Conservation (phyloP, 2,888 invertebrate genomes). For the Dynastes tityus region DNA sequence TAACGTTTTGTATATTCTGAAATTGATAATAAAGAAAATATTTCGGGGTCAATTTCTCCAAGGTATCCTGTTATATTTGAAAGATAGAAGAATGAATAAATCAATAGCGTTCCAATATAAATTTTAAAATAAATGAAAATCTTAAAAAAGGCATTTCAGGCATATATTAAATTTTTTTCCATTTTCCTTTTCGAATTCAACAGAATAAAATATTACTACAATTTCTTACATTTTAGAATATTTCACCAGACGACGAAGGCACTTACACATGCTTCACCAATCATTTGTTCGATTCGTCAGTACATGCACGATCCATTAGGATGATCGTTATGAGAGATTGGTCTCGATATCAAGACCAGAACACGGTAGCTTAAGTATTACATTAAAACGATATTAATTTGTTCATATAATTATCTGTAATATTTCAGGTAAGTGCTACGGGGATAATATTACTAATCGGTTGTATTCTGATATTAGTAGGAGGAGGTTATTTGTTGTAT, state of each 20-base stretch:
- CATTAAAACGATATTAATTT: conserved; percentile 29
- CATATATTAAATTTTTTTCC: too few species aligned
- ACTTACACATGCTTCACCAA: conserved; percentile 78
- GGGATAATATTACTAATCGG: conserved; percentile 51
- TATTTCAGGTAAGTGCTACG: conserved; percentile 54
- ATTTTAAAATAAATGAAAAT: too few species aligned
- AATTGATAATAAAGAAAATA: too few species aligned
- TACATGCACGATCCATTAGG: conserved; percentile 75
- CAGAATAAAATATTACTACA: too few species aligned
- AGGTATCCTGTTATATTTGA: too few species aligned
- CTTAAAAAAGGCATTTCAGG: too few species aligned
- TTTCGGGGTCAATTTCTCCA: too few species aligned
- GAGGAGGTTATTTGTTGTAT: conserved; percentile 49
- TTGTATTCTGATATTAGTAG: conserved; percentile 50
- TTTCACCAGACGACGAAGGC: conserved; percentile 76
- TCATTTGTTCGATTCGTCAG: conserved; percentile 71
- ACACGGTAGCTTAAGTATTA: conserved; percentile 52
- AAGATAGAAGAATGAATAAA: too few species aligned
- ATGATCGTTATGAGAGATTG: conserved; percentile 74
- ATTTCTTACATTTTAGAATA: conserved; percentile 70
- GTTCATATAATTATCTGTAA: conserved; percentile 34
- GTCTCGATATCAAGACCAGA: conserved; percentile 61
- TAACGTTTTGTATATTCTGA: too few species aligned
- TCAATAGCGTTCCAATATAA: too few species aligned
- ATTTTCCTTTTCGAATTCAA: too few species aligned